Conservation (phyloP, 2,888 invertebrate species). For the Acleris emargana region DNA sequence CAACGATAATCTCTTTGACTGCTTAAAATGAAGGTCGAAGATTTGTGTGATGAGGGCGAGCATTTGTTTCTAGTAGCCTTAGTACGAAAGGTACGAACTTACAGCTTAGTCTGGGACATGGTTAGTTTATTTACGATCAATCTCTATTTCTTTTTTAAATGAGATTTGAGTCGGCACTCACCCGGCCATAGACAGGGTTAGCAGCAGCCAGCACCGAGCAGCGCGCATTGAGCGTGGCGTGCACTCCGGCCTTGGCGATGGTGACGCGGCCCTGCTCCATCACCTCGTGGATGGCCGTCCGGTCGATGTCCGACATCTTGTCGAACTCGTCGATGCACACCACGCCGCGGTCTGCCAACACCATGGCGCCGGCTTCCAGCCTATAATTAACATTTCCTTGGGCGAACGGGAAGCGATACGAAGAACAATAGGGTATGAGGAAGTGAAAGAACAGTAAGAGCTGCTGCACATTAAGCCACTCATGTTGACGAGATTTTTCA, state of each 20-base stretch:
- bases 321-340: constrained; percentile 99
- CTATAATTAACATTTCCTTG: constrained; percentile 59
- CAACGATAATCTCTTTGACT: too few relatives aligned
- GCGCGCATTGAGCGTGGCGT: constrained; percentile 97
- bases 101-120: too few relatives aligned
- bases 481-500: too few relatives aligned
- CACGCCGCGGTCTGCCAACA: constrained; percentile 98
- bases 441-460: too few relatives aligned
- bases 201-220: constrained; percentile 99
- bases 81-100: too few relatives aligned
- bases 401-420: too few relatives aligned
- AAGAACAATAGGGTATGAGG: too few relatives aligned
- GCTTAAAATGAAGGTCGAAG: accelerated
- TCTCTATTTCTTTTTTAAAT: too few relatives aligned
- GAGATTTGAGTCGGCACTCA: constrained; percentile 60
- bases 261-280: constrained; percentile 99
- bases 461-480: too few relatives aligned
- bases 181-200: constrained; percentile 98
- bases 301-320: constrained; percentile 99
- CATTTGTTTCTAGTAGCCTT: too few relatives aligned
- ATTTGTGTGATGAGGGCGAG: too few relatives aligned
- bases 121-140: too few relatives aligned
- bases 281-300: constrained; percentile 99
- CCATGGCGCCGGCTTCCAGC: constrained; percentile 99
- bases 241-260: constrained; percentile 99